A percentile compares a stretch with the other conserved stretches of the same genome.
phyloP scores from a whole-genome alignment of 2,797 vertebrate species.

The Taeniopygia guttata region DNA sequence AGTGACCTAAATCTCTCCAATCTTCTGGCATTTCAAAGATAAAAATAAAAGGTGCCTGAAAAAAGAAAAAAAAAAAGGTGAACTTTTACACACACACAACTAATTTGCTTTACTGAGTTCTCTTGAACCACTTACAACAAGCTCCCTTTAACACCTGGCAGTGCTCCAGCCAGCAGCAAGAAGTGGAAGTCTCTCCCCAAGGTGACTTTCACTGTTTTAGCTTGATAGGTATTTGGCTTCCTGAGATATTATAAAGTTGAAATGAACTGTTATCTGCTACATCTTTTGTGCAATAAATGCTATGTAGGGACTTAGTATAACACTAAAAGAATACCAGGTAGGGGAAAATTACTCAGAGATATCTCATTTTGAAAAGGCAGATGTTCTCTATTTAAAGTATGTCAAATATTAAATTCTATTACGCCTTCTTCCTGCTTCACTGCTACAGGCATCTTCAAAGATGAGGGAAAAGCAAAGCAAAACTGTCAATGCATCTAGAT shows the following conservation, averaged over 20 bases:
- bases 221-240: constrained; percentile 41
- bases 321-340: constrained; percentile 3
- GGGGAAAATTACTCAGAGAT: constrained; percentile 9
- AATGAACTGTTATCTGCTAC: constrained; percentile 9
- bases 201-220: constrained; percentile 55
- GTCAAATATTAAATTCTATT: constrained; percentile 25
- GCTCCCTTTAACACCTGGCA: neutral
- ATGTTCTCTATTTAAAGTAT: constrained; percentile 30
- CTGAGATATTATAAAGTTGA: constrained; percentile 32
- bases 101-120: neutral
- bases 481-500: neutral
- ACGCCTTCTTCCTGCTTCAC: neutral
- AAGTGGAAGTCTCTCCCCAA: neutral
- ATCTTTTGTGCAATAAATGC: constrained; percentile 6
- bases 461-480: neutral
- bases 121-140: neutral
- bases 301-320: neutral
- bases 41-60: neutral
- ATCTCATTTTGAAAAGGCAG: constrained; percentile 24
- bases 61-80: neutral
- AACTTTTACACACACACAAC: neutral
- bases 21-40: neutral
- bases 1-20: neutral
- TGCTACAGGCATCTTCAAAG: neutral
- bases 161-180: neutral